Evolutionary conservation across 1,140 invertebrate species (phyloP), one percentile per base, ranked within the genome.

Genomic region (Gryllus bimaculatus): DNA sequence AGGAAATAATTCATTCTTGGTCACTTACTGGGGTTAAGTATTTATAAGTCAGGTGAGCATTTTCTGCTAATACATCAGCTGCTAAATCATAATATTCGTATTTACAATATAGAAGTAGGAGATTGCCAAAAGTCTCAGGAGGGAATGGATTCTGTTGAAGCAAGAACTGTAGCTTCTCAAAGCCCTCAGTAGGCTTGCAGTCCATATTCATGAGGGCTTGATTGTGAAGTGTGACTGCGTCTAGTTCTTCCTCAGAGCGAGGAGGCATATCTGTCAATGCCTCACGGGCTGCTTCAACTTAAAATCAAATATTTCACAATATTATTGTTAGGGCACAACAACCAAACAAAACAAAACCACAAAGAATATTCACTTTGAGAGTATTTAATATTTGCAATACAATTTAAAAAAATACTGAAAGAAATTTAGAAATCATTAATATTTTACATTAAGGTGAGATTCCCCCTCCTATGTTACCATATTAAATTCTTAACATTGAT

Each of bases 181-280:
- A 98, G 21, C 97, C 96, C 85, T 97, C 94, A 0, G 92, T 93
- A 10, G 97, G 94, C 81, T 96, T 94, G 47, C 87, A 88, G 76
- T 97, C 95, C 86, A 98, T 96, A 83, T 98, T 98, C 84, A 98
- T 95, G 8, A 99, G 87, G 0, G 98, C 98, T 88, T 98, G 94
- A 85, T 99, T 99, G 84, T 99, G 98, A 8, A 99, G 88, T 39
- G 98, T 99, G 0, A 99, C 96, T 20, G 97, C 96, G 87, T 99
- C 98, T 79, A 99, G 87, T 88, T 99, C 98, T 84, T 98, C 96
- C 86, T 99, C 98, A 10, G 95, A 93, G 81, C 95, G 87, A 0
- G 98, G 98, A 47, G 98, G 98, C 94, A 99, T 98, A 86, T 99
- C 98, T 0, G 95, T 95, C 75, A 99, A 86, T 0, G 98, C 97